Evolutionary conservation across 2,797 vertebrate species (phyloP).

Genomic region (Bothrops alternatus): DNA sequence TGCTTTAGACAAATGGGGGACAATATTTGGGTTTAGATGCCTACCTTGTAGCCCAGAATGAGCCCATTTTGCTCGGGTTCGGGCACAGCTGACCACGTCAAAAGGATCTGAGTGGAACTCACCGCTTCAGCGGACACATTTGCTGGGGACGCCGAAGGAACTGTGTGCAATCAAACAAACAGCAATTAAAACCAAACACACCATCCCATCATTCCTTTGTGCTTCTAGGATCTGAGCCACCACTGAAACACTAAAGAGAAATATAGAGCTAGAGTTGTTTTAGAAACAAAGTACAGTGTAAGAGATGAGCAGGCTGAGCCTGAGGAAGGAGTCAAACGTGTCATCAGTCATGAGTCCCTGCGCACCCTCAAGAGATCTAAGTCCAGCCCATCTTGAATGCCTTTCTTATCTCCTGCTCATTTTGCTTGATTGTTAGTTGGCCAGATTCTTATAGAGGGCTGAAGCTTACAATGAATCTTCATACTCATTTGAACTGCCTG

Average conservation of each 20-base stretch:
- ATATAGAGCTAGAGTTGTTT: neutral
- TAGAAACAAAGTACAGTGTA: neutral
- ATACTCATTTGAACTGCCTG: neutral
- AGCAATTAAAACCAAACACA: slow-evolving; percentile 14
- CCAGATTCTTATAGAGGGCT: neutral
- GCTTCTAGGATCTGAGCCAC: neutral
- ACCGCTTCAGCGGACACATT: slow-evolving; percentile 88
- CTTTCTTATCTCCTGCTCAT: neutral
- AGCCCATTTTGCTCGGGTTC: slow-evolving; percentile 86
- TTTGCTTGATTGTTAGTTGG: neutral
- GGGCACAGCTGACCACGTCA: slow-evolving; percentile 85
- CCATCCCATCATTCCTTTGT: neutral
- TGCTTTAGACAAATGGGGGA: neutral
- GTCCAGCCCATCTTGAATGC: neutral
- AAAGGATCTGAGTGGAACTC: slow-evolving; percentile 88
- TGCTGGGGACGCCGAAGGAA: slow-evolving; percentile 86
- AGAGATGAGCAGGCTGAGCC: neutral
- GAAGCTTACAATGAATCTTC: neutral
- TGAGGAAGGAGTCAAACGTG: neutral
- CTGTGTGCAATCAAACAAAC: slow-evolving; percentile 61
- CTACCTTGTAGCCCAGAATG: slow-evolving; percentile 92
- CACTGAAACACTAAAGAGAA: neutral
- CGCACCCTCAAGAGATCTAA: neutral
- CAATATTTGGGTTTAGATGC: fast-evolving
- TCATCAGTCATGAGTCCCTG: neutral